A percentile compares a stretch with the other conserved stretches of the same genome.
Conservation (phyloP, 1,140 invertebrate species). For the Eumaeus atala region DNA sequence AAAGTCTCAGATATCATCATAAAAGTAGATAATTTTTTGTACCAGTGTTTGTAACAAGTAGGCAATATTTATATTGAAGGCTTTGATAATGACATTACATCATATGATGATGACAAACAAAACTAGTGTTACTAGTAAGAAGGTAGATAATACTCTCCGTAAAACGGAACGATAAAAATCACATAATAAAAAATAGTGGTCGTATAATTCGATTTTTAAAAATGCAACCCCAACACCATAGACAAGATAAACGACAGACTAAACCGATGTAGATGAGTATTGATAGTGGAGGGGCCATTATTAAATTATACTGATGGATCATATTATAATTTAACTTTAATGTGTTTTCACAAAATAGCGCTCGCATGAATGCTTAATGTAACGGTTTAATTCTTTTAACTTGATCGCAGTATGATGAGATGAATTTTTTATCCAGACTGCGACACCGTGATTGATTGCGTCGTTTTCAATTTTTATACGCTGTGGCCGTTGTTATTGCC, state of each 20-base stretch:
- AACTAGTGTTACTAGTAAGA: too few relatives aligned
- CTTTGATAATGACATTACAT: too few relatives aligned
- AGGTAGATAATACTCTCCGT: too few relatives aligned
- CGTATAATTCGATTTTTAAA: slow-evolving; percentile 5
- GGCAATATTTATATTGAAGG: too few relatives aligned
- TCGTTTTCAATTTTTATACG: slow-evolving; percentile 10
- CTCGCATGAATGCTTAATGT: slow-evolving; percentile 40
- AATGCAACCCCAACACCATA: slow-evolving; percentile 18
- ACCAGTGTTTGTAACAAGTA: too few relatives aligned
- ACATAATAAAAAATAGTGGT: too few relatives aligned
- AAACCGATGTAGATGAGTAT: slow-evolving; percentile 46
- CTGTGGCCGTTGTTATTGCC: not conserved
- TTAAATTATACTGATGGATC: slow-evolving; percentile 67
- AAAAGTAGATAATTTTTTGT: too few relatives aligned
- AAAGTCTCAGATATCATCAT: too few relatives aligned
- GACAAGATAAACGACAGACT: slow-evolving; percentile 55
- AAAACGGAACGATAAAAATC: too few relatives aligned
- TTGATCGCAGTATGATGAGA: slow-evolving; percentile 40
- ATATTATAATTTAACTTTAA: slow-evolving; percentile 63
- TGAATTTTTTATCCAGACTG: slow-evolving; percentile 18
- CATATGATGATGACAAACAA: too few relatives aligned
- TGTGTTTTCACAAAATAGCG: slow-evolving; percentile 51
- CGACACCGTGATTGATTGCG: slow-evolving; percentile 25
- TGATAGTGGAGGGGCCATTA: slow-evolving; percentile 37
- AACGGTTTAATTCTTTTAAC: slow-evolving; percentile 38